phyloP scores from a whole-genome alignment of 2,888 invertebrate species.

The Agriopis aurantiaria region DNA sequence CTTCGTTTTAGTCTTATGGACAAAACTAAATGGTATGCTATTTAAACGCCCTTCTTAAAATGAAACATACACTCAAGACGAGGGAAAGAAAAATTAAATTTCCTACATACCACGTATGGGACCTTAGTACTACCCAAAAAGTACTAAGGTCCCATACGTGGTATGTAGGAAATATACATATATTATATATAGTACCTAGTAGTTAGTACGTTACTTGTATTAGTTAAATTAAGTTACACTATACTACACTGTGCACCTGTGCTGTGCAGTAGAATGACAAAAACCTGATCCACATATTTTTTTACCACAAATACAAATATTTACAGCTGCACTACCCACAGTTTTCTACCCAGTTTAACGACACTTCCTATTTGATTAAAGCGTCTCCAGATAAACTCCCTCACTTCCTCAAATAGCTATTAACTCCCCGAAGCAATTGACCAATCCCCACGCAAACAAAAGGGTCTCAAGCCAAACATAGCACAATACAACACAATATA shows the following conservation, averaged over 20 bases:
- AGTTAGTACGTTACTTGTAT: too few relatives aligned
- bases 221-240: too few relatives aligned
- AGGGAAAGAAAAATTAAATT: too few relatives aligned
- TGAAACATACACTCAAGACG: neutral
- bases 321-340: neutral
- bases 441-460: slow-evolving; percentile 40
- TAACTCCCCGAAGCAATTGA: slow-evolving; percentile 33
- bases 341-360: neutral
- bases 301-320: neutral
- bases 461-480: slow-evolving; percentile 54
- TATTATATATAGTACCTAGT: too few relatives aligned
- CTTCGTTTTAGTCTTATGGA: neutral
- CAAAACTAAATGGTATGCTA: neutral
- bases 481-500: slow-evolving; percentile 69
- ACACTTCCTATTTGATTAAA: slow-evolving; percentile 31
- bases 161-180: too few relatives aligned
- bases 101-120: too few relatives aligned
- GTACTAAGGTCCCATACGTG: too few relatives aligned
- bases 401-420: slow-evolving; percentile 39
- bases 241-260: too few relatives aligned
- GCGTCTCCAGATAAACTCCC: slow-evolving; percentile 30
- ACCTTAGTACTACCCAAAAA: too few relatives aligned
- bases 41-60: neutral
- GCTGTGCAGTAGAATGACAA: too few relatives aligned
- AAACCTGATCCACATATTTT: neutral